These are phyloP conservation scores for Hafferia zeledoni DNA, from an alignment of 2,797 vertebrate genomes.

Conservation along the genomic window DNA sequence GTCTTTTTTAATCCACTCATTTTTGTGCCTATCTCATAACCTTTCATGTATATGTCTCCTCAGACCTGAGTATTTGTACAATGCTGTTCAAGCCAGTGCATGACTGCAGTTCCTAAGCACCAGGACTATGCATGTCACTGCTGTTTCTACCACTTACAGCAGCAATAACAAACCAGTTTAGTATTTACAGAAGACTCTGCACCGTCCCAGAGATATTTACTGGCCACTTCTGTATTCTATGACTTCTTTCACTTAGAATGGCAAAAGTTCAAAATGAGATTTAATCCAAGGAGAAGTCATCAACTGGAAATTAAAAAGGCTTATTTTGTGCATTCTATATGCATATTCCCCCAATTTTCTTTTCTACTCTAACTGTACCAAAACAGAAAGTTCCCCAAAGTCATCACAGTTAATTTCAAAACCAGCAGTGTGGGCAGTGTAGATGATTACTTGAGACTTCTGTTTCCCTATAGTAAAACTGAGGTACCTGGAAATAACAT, in stretches of 20 bases:
- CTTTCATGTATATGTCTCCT: background rate
- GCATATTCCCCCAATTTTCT: background rate
- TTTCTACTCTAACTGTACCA: background rate
- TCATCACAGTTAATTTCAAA: slow-evolving; percentile 50
- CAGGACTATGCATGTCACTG: background rate
- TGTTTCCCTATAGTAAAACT: background rate
- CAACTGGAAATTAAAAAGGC: background rate
- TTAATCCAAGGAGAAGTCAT: background rate
- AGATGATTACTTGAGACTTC: slow-evolving; percentile 6
- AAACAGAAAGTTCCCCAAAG: background rate
- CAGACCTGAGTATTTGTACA: background rate
- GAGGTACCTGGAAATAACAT: slow-evolving; percentile 6
- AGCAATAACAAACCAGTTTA: background rate
- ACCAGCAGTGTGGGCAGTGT: background rate
- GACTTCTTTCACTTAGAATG: background rate
- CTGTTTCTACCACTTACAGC: background rate
- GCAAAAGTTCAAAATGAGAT: background rate
- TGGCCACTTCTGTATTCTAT: background rate
- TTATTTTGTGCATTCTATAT: background rate
- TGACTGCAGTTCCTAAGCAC: background rate
- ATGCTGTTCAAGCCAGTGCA: background rate
- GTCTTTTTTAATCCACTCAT: background rate
- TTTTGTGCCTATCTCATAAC: background rate
- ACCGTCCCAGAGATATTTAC: background rate
- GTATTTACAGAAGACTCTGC: background rate